Percentiles rank a stretch among this genome's conserved stretches.
phyloP scores from a whole-genome alignment of 1,140 invertebrate species.

The Macrocentrus cingulum region DNA sequence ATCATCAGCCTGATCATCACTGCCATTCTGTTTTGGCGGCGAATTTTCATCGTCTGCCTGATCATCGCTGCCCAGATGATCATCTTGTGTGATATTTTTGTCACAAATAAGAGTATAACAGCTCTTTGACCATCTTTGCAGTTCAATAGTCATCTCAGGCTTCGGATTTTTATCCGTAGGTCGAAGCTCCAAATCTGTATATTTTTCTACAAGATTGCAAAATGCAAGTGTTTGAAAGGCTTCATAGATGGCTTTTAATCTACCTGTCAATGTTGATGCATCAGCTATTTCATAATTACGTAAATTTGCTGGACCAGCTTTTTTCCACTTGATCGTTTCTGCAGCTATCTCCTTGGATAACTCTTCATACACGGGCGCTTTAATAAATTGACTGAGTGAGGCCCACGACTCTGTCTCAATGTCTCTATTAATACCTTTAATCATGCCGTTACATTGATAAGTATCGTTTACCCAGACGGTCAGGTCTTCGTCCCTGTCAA shows the following conservation, averaged over 20 bases:
- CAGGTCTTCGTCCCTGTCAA: constrained; percentile 41
- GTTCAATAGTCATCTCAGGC: constrained; percentile 61
- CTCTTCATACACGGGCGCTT: constrained; percentile 52
- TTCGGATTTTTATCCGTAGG: constrained; percentile 34
- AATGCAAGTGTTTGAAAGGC: constrained; percentile 62
- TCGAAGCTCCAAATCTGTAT: constrained; percentile 66
- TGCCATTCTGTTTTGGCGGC: no score
- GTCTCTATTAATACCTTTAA: constrained; percentile 59
- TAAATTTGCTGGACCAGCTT: constrained; percentile 64
- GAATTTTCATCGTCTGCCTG: constrained; percentile 46
- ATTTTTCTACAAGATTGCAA: constrained; percentile 63
- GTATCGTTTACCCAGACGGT: constrained; percentile 55
- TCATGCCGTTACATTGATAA: constrained; percentile 56
- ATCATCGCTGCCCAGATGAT: constrained; percentile 15
- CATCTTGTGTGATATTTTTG: constrained; percentile 24
- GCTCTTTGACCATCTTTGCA: constrained; percentile 69
- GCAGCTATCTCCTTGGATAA: constrained; percentile 54
- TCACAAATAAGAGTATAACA: constrained; percentile 63
- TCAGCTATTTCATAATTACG: constrained; percentile 64
- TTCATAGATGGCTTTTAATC: constrained; percentile 51
- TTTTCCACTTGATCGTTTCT: constrained; percentile 62
- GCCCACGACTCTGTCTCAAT: constrained; percentile 64
- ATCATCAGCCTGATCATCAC: constrained; percentile 34
- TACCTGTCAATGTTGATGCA: constrained; percentile 48
- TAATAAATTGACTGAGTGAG: constrained; percentile 61